Base-by-base conservation (phyloP, 2,797 vertebrate species). In the Limosa lapponica region DNA sequence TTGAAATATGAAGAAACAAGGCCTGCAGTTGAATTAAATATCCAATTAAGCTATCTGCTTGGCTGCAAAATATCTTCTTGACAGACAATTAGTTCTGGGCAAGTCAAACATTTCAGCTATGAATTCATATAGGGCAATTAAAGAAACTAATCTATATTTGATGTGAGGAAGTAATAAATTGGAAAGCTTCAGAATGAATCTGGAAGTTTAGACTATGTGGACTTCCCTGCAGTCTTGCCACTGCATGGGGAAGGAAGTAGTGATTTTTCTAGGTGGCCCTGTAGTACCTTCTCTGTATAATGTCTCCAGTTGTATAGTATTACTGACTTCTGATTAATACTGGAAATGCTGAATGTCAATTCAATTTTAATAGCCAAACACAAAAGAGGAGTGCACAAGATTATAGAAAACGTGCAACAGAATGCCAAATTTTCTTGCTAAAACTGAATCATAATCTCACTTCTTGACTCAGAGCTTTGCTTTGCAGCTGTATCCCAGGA, bases 1-100 rank as follows among this genome's bases (percentile, higher is more conserved):
- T 84, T 86, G 70, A 98, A 97, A 96, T 96, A 91, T 83, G 89
- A 81, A 93, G 89, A 83, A 91, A 96, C 81, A 95, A 96, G 85
- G 90, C 67, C 94, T 96, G 85, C 93, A 94, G 96, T 97, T 98
- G 96, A 97, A 96, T 97, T 96, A 97, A 96, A 97, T 97, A 95
- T 96, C 88, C 95, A 97, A 97, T 98, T 98, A 98, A 97, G 96
- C 51, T 87, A 97, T 98, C 97, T 97, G 73, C 95, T 97, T 97
- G 91, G 64, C 95, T 98, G 97, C 96, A 96, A 93, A 98, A 51
- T 95, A 96, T 96, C 90, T 93, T 96, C 93, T 96, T 98, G 98
- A 97, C 96, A 97, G 97, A 97, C 90, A 95, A 88, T 98, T 97
- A 96, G 95, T 98, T 97, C 95, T 97, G 90, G 96, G 96, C 90